These are phyloP conservation scores for Corythaeola cristata DNA, from an alignment of 2,113 vertebrate species.

Conservation along the genomic window DNA sequence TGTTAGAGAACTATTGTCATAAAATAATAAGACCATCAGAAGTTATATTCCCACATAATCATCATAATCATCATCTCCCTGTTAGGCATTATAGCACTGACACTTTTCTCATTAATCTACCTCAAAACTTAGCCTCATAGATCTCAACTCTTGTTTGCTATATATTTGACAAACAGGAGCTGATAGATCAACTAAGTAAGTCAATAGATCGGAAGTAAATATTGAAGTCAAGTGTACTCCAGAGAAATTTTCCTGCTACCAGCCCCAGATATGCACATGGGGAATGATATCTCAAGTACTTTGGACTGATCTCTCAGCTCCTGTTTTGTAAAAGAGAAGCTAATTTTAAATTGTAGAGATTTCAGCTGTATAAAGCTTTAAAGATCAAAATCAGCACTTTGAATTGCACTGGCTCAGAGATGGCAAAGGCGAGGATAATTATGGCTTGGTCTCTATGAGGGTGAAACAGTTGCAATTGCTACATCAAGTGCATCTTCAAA, in stretches of 20 bases:
- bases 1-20: background rate
- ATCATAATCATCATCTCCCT: background rate
- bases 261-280: background rate
- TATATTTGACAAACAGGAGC: background rate
- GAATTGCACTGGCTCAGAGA: background rate
- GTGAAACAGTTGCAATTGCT: background rate
- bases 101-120: background rate
- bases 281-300: background rate
- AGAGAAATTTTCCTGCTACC: background rate
- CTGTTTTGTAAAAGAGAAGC: background rate
- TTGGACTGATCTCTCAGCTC: background rate
- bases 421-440: background rate
- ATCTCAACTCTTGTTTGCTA: background rate
- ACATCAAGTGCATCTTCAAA: background rate
- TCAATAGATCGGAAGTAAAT: slow-evolving; percentile 42
- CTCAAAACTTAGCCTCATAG: background rate
- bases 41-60: background rate
- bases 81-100: background rate
- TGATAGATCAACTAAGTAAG: background rate
- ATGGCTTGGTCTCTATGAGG: background rate
- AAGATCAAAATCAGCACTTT: background rate
- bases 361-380: background rate
- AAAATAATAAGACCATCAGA: background rate
- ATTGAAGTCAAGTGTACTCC: background rate
- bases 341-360: background rate